Evolutionary conservation across 2,113 vertebrate species (phyloP).

Genomic region (Bothrops jararaca): DNA sequence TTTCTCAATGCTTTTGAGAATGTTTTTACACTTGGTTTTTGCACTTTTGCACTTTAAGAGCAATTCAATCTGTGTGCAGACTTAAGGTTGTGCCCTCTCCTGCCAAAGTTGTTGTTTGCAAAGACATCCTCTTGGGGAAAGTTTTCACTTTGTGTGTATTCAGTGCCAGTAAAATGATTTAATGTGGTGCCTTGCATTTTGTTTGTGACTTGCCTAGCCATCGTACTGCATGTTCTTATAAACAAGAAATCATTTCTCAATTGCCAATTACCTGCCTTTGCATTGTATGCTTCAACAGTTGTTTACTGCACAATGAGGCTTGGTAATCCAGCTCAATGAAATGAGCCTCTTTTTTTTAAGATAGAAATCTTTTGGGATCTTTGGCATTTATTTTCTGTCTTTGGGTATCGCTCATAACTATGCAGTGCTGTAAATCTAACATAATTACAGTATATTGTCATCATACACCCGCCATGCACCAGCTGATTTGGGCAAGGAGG

Average conservation of each 20-base stretch:
- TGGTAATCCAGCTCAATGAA: neutral
- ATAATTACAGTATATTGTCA: neutral
- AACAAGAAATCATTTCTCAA: conserved; percentile 39
- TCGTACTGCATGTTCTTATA: conserved; percentile 22
- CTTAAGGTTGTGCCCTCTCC: neutral
- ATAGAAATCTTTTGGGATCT: neutral
- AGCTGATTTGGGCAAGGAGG: neutral
- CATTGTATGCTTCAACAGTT: conserved; percentile 16
- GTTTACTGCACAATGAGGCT: neutral
- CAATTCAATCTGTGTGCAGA: neutral
- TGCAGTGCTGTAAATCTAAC: conserved; percentile 5
- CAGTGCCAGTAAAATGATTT: conserved; percentile 18
- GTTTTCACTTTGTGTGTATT: neutral
- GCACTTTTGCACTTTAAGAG: neutral
- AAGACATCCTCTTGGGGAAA: neutral
- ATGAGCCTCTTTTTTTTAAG: conserved; percentile 1
- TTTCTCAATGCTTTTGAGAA: accelerated
- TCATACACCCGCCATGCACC: neutral
- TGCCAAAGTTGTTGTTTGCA: neutral
- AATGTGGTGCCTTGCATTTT: conserved; percentile 12
- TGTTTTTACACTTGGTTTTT: neutral
- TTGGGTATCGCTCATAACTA: neutral
- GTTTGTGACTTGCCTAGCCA: conserved; percentile 1
- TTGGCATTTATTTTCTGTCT: conserved; percentile 1
- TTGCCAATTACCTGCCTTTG: conserved; percentile 16